These are phyloP conservation scores for Drosophila anceps DNA, from an alignment of 2,888 invertebrate genomes.

Conservation along the genomic window DNA sequence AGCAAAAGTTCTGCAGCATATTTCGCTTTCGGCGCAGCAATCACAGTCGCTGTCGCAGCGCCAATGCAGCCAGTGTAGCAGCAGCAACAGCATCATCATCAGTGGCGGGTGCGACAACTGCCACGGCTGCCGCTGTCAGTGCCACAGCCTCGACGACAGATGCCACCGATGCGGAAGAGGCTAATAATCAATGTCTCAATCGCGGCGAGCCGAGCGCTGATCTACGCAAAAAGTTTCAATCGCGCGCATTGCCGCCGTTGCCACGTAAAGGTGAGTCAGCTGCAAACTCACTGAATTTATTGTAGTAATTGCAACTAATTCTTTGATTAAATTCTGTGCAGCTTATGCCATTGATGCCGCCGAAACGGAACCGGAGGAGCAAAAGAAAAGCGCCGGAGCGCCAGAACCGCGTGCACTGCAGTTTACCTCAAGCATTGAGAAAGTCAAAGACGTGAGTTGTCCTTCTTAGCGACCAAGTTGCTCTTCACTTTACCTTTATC, in stretches of 20 bases:
- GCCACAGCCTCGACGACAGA: constrained; percentile 31
- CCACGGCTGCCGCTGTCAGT: constrained; percentile 5
- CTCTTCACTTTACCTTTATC: background rate
- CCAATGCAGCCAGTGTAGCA: constrained; percentile 29
- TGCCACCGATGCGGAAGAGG: constrained; percentile 45
- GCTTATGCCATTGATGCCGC: constrained; percentile 69
- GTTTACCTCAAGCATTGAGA: constrained; percentile 96
- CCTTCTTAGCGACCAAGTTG: background rate
- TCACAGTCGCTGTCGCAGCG: constrained; percentile 77
- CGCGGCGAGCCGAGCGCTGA: constrained; percentile 67
- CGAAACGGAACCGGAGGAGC: constrained; percentile 66
- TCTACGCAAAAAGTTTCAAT: constrained; percentile 87
- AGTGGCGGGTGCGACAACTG: constrained; percentile 40
- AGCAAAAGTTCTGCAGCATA: constrained; percentile 94
- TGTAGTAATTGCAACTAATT: background rate
- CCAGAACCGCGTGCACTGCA: constrained; percentile 87
- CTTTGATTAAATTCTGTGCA: background rate
- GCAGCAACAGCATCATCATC: constrained; percentile 26
- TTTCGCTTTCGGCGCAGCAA: constrained; percentile 89
- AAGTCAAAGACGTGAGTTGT: constrained; percentile 95
- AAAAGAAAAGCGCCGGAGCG: constrained; percentile 76
- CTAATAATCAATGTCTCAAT: constrained; percentile 47
- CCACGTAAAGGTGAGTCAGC: constrained; percentile 86
- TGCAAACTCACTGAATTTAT: accelerated
- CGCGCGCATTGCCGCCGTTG: constrained; percentile 89